Evolutionary conservation across 2,888 invertebrate species (phyloP), one percentile per base, ranked within the genome.

Genomic region (Stramonita haemastoma): DNA sequence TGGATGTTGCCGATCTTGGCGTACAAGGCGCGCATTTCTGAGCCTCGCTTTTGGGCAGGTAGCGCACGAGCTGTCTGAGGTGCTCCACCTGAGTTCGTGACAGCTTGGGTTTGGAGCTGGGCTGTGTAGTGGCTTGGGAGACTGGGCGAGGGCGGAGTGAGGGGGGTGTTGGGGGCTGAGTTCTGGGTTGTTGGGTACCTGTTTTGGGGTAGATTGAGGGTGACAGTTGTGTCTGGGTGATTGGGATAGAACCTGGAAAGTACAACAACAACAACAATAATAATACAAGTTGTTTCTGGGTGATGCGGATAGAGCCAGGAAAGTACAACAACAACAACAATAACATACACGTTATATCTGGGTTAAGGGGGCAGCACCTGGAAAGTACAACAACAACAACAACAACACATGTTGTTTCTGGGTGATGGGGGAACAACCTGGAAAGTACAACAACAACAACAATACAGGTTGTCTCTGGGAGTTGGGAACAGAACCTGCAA

Each of bases 21-120:
- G 46, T 87, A 87, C 17, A 87, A 11, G 5, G n/a, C 0, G n/a
- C 87, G 36, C 22, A 87, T 19, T 87, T 29, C 73, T 73, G 87
- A 19, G 87, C 73, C 13, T 73, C 46, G 5, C 17, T 19, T 26
- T 15, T 2, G 6, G 87, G 73, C 36, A 87, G 26, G 36, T 73
- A 19, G n/a, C 46, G 34, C 0, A 87, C 70, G 13, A 87, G 73
- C 73, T 73, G 73, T 36, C 73, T 34, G 17, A 87, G n/a, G 36
- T 87, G 26, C 1, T n/a, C 46, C 32, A 46, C 11, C 46, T 87
- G 46, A 6, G 32, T 32, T 6, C 36, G 73, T 0, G 87, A 73
- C 73, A 87, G 46, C 17, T 19, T 32, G 26, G 73, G 87, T 46
- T 87, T 87, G 46, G 1, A 22, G 73, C 13, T n/a, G 46, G 1